Evolutionary conservation across 2,113 vertebrate genomes (phyloP), one percentile per base, ranked within the genome.

Genomic region (Antechinus flavipes): DNA sequence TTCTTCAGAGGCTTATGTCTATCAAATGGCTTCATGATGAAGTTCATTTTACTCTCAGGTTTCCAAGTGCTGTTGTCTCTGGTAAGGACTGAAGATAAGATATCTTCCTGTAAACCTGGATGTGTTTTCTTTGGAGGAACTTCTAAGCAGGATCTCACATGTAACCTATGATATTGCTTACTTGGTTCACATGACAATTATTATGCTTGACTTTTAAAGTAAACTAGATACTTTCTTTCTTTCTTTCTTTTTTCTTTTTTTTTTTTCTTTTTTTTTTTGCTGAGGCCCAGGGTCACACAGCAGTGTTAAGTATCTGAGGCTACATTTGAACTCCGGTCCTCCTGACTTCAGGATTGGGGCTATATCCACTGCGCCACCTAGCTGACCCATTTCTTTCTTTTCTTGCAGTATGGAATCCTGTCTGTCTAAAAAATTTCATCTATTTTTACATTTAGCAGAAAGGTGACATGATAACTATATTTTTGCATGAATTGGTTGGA

Each of bases 21-120:
- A 91, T 95, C 54, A 54, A 0, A 55, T 54, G 56, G 14, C 93
- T 94, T 95, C 52, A 54, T 46, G 22, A 5, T n/a, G 58, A 95
- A 56, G 76, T 94, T 96, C 61, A 54, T 91, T 94, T 54, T 89
- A 30, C 95, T 68, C 46, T 96, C 56, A 35, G 3, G 35, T 96
- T 97, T 96, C 92, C 42, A 89, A 91, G n/a, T 35, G 53, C 50
- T n/a, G 35, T 91, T 95, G 55, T 94, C 54, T 47, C 49, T 94
- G 42, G 22, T 68, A n/a, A 90, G 52, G 35, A 19, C n/a, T 84
- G 19, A 42, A 0, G 50, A 23, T 58, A 91, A 52, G 23, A 90
- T 68, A 50, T 76, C 76, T 91, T 90, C n/a, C 19, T 12, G 7
- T n/a, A 22, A 89, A 68, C 26, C 35, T 56, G 89, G 30, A 27